These are phyloP conservation scores for Psittacula cyanocephala DNA, from an alignment of 2,113 vertebrate species.

Conservation along the genomic window DNA sequence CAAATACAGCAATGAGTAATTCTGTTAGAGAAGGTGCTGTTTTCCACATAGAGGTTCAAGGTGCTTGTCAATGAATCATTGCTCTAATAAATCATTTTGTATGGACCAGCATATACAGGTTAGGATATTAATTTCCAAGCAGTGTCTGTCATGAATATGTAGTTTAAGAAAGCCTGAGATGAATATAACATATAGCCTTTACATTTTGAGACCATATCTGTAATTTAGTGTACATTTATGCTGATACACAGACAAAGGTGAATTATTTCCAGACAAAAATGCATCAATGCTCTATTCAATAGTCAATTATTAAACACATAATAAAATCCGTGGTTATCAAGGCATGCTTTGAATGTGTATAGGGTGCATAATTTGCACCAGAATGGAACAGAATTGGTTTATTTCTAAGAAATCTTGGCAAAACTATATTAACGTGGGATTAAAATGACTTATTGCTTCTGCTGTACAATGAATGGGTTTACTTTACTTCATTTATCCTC, in stretches of 20 bases:
- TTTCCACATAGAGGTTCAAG: conserved; percentile 53
- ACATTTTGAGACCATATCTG: conserved; percentile 30
- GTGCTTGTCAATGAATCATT: conserved; percentile 6
- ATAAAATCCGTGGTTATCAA: conserved; percentile 68
- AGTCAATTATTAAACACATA: conserved; percentile 80
- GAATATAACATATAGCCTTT: conserved; percentile 29
- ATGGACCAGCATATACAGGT: conserved; percentile 29
- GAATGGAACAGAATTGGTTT: not conserved
- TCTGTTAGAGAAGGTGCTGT: conserved; percentile 28
- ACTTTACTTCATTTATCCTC: not conserved
- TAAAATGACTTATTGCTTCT: conserved; percentile 36
- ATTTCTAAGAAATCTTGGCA: conserved; percentile 24
- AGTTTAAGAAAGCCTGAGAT: conserved; percentile 28
- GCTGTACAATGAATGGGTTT: not conserved
- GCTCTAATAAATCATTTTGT: conserved; percentile 69
- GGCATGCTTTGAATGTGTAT: conserved; percentile 55
- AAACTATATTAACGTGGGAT: conserved; percentile 34
- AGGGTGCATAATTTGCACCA: conserved; percentile 47
- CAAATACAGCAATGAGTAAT: conserved; percentile 17
- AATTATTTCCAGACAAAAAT: conserved; percentile 79
- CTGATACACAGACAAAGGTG: conserved; percentile 72
- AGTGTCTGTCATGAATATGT: conserved; percentile 60
- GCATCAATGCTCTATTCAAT: conserved; percentile 72
- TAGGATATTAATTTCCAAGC: conserved; percentile 54
- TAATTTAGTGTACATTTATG: conserved; percentile 66